Percentiles rank a stretch among this genome's conserved stretches.
These are phyloP conservation scores for Crematogaster levior DNA, from an alignment of 2,888 invertebrate species.

Conservation along the genomic window DNA sequence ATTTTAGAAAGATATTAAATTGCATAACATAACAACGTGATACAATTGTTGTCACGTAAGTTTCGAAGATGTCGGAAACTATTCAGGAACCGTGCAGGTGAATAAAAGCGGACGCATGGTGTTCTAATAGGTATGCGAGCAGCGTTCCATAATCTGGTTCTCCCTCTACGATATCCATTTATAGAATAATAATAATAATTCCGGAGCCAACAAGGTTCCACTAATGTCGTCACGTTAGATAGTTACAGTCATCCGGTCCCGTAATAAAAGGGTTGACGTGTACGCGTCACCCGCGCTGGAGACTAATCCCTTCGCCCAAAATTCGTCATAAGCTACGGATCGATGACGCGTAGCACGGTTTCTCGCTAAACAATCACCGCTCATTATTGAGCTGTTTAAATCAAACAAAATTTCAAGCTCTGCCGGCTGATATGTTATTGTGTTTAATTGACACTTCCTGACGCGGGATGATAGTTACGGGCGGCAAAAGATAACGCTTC, in stretches of 20 bases:
- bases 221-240: conserved; percentile 83
- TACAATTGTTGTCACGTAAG: not conserved
- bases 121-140: conserved; percentile 64
- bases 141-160: conserved; percentile 61
- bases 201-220: conserved; percentile 77
- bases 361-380: conserved; percentile 2
- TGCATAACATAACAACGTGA: not conserved
- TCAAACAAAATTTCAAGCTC: conserved; percentile 4
- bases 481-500: conserved; percentile 23
- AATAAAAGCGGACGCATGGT: conserved; percentile 39
- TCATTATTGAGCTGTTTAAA: not conserved
- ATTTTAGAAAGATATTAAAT: conserved; percentile 2
- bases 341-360: conserved; percentile 7
- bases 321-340: conserved; percentile 47
- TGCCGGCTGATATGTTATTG: not conserved
- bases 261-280: conserved; percentile 82
- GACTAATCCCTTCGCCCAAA: conserved; percentile 70
- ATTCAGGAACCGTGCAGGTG: not conserved
- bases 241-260: conserved; percentile 82
- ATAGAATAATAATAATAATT: conserved; percentile 77
- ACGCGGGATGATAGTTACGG: not conserved
- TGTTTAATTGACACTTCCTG: conserved; percentile 18
- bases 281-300: conserved; percentile 71
- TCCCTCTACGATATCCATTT: conserved; percentile 73
- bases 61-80: not conserved